These are phyloP conservation scores for Notamacropus eugenii DNA, from an alignment of 2,797 vertebrate genomes.

Conservation along the genomic window DNA sequence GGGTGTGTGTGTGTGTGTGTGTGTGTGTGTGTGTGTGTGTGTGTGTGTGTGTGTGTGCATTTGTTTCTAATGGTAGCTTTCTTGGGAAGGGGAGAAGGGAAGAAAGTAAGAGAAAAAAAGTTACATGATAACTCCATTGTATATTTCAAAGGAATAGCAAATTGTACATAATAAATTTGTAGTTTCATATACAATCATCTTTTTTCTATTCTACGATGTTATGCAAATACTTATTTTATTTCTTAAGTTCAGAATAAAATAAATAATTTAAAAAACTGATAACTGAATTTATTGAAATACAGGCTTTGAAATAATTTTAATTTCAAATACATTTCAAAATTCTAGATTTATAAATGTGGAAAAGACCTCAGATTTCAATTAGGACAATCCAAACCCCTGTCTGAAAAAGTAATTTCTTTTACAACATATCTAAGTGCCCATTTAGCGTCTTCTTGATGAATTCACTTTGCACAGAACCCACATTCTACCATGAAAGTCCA, in stretches of 20 bases:
- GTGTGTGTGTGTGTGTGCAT: background rate
- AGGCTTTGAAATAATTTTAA: background rate
- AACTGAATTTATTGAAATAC: background rate
- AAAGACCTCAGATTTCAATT: background rate
- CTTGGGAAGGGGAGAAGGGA: background rate
- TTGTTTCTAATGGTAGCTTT: background rate
- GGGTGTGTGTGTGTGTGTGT: background rate
- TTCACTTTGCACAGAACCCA: background rate
- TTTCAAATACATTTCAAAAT: background rate
- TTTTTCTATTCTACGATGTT: background rate
- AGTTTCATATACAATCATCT: background rate
- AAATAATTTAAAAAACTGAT: background rate
- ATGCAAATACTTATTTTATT: background rate
- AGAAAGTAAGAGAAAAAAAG: background rate
- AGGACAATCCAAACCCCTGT: background rate
- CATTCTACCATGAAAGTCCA: background rate
- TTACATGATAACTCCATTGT: background rate
- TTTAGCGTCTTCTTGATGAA: background rate
- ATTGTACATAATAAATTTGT: background rate
- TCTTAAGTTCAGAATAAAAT: background rate
- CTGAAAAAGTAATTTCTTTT: background rate
- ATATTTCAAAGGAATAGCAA: background rate
- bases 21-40: too few species aligned
- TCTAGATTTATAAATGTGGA: background rate
- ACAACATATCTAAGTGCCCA: background rate